Evolutionary conservation across 2,888 invertebrate genomes (phyloP).

Genomic region (Dorcus parallelipipedus): DNA sequence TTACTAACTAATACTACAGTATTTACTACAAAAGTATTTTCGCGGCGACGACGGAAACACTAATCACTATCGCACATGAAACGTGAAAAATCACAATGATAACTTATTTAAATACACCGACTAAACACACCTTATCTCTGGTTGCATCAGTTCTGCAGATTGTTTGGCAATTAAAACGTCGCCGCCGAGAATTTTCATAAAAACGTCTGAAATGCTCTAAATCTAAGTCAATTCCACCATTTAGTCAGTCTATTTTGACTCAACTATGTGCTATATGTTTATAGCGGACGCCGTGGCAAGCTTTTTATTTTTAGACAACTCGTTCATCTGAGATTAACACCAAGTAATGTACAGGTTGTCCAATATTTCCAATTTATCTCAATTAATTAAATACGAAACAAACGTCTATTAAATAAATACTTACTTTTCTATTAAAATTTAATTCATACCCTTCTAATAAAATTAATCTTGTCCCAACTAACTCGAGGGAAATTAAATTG

Average conservation of each 20-base stretch:
- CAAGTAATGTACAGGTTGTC: too few species aligned
- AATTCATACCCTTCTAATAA: too few species aligned
- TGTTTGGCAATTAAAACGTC: not conserved
- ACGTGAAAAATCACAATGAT: not conserved
- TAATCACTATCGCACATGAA: not conserved
- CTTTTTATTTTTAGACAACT: slow-evolving; percentile 46
- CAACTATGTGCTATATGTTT: slow-evolving; percentile 43
- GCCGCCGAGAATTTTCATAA: not conserved
- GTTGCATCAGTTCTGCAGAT: not conserved
- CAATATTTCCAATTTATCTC: too few species aligned
- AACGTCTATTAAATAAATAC: too few species aligned
- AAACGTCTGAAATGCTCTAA: slow-evolving; percentile 14
- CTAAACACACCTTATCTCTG: not conserved
- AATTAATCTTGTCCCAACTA: too few species aligned
- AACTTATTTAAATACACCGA: not conserved
- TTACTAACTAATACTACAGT: too few species aligned
- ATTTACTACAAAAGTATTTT: not conserved
- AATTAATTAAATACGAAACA: too few species aligned
- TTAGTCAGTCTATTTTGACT: slow-evolving; percentile 40
- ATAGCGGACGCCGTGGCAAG: slow-evolving; percentile 40
- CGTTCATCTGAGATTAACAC: slow-evolving; percentile 29
- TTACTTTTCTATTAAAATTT: too few species aligned
- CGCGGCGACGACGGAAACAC: not conserved
- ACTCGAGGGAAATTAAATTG: too few species aligned
- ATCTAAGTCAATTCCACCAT: slow-evolving; percentile 31